phyloP scores from a whole-genome alignment of 2,797 vertebrate genomes.

The Gastrophryne carolinensis region DNA sequence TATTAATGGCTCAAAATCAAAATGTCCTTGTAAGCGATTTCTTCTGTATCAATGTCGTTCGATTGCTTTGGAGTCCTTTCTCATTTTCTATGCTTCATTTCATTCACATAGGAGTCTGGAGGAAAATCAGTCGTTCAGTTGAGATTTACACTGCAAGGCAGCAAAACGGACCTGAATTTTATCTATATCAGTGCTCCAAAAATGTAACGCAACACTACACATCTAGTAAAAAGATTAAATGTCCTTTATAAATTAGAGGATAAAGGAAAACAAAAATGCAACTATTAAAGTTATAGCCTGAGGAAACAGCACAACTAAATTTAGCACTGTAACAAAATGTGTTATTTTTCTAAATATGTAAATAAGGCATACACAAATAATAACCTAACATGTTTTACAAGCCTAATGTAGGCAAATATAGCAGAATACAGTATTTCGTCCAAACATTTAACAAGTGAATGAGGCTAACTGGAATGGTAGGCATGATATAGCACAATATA shows the following conservation, averaged over 20 bases:
- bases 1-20: conserved; percentile 60
- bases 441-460: conserved; percentile 1
- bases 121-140: conserved; percentile 64
- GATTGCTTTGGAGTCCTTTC: conserved; percentile 59
- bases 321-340: conserved; percentile 41
- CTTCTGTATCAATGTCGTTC: conserved; percentile 51
- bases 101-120: conserved; percentile 60
- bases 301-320: conserved; percentile 59
- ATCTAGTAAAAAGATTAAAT: conserved; percentile 66
- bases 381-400: conserved; percentile 15
- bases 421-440: conserved; percentile 10
- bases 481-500: not conserved
- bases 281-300: conserved; percentile 62
- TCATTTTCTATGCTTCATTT: conserved; percentile 66
- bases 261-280: conserved; percentile 71
- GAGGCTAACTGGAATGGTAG: not conserved
- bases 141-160: conserved; percentile 61
- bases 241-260: conserved; percentile 80
- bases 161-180: conserved; percentile 67
- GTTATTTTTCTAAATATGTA: conserved; percentile 39
- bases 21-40: conserved; percentile 56
- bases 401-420: conserved; percentile 53
- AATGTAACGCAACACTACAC: conserved; percentile 69
- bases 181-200: conserved; percentile 62
- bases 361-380: conserved; percentile 48